Base-by-base conservation (phyloP, 2,888 invertebrate species). In the Meghimatium bilineatum region DNA sequence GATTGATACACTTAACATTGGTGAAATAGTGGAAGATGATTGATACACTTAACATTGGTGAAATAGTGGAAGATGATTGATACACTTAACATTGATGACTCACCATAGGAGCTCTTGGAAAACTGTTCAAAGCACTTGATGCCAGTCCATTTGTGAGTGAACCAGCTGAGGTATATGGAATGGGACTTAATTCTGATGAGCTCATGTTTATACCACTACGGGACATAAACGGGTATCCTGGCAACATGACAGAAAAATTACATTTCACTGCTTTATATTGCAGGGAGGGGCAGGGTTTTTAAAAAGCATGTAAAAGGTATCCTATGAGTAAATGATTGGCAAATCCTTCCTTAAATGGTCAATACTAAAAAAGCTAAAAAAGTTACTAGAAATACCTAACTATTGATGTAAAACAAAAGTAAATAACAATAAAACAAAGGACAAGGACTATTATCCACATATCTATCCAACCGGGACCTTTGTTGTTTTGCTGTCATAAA, bases 111-210 rank as follows among this genome's bases (percentile, higher is more conserved):
- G 85, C 76, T 88, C 91, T 69, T 90, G 92, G 75, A 91, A 91
- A 90, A 86, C 89, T 91, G 89, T 91, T 90, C 84, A 96, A 92
- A 95, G 95, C 92, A 95, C 96, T 88, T 95, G 94, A 82, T 36
- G 84, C 85, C 85, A 90, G 84, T 82, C 95, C 95, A 89, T 95
- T 95, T 66, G 95, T 94, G 38, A 95, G 95, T 6, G 94, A 95
- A 63, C 89, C 89, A 36, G 90, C 78, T 38, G 85, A 63, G 44
- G 86, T 80, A 78, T 60, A 74, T n/a, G 60, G 66, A 67, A 83
- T 78, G 32, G 91, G 90, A 81, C 91, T 91, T 83, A 92, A 90
- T 80, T 93, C 92, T 76, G 91, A 88, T 78, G 90, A 87, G 83
- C 88, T 87, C 82, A 75, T 76, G 80, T 69, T 80, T 38, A 76